Conservation (phyloP, 2,888 invertebrate genomes). For the Eupeodes luniger region DNA sequence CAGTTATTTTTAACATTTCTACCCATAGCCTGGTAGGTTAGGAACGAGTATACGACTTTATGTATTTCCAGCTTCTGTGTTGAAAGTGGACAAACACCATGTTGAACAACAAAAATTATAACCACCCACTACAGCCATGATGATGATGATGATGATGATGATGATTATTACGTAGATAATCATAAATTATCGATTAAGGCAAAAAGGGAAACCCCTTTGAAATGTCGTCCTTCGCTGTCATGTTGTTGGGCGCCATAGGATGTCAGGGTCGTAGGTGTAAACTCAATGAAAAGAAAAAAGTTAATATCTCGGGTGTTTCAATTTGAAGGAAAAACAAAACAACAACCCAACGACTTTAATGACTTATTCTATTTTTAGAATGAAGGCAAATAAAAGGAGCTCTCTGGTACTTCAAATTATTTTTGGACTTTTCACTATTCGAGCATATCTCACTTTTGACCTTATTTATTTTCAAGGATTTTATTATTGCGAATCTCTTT, state of each 20-base stretch:
- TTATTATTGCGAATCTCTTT: neutral
- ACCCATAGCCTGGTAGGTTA: neutral
- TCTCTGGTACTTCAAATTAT: neutral
- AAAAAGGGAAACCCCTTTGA: neutral
- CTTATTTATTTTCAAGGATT: conserved; percentile 8
- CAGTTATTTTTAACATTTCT: conserved; percentile 7
- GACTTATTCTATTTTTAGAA: neutral
- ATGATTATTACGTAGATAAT: neutral
- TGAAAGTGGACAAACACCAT: neutral
- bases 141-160: neutral
- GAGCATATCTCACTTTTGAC: neutral
- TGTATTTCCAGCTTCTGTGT: neutral
- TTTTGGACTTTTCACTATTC: neutral
- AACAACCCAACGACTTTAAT: neutral
- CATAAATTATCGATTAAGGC: conserved; percentile 15
- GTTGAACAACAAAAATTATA: neutral
- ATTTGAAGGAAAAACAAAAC: neutral
- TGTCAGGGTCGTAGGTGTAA: neutral
- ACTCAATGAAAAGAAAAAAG: neutral
- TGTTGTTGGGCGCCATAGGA: too few relatives aligned
- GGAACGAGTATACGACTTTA: neutral
- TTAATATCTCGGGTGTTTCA: neutral
- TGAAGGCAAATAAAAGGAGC: neutral
- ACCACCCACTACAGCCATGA: neutral
- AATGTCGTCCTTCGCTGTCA: neutral